Conservation (phyloP, 2,888 invertebrate genomes). For the Melitaea athalia region DNA sequence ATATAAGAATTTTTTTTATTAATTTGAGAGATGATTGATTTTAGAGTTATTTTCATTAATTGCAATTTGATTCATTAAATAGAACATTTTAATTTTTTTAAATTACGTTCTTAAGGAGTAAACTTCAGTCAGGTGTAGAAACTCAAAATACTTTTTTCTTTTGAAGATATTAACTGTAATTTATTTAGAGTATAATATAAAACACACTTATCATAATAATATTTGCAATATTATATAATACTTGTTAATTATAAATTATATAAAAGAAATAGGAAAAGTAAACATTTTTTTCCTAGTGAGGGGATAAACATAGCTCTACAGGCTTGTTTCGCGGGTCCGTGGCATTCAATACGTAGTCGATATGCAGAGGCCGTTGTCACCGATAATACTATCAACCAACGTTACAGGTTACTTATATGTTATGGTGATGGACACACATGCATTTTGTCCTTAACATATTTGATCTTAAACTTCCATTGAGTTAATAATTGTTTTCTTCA, state of each 20-base stretch:
- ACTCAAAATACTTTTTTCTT: too few species aligned
- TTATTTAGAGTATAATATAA: too few species aligned
- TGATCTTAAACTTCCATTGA: background rate
- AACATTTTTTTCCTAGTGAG: conserved; percentile 60
- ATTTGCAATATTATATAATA: background rate
- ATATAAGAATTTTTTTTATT: too few species aligned
- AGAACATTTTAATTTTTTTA: too few species aligned
- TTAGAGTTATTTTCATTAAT: too few species aligned
- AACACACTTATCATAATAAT: background rate
- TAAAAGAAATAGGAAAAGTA: background rate
- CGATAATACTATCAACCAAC: conserved; percentile 69
- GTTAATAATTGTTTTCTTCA: too few species aligned
- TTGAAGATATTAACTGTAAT: too few species aligned
- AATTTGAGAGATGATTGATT: too few species aligned
- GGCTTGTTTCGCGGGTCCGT: conserved; percentile 67
- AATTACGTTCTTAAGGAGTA: too few species aligned
- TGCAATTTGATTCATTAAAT: too few species aligned
- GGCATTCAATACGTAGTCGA: conserved; percentile 65
- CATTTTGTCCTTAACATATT: conserved; percentile 23
- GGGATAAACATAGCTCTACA: conserved; percentile 69
- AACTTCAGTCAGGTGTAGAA: too few species aligned
- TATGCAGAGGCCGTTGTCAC: conserved; percentile 66
- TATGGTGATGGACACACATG: conserved; percentile 40
- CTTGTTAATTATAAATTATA: background rate
- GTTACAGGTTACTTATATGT: conserved; percentile 61